A percentile compares a stretch with the other conserved stretches of the same genome.
Conservation (phyloP, 1,140 invertebrate genomes). For the Tribolium castaneum region DNA sequence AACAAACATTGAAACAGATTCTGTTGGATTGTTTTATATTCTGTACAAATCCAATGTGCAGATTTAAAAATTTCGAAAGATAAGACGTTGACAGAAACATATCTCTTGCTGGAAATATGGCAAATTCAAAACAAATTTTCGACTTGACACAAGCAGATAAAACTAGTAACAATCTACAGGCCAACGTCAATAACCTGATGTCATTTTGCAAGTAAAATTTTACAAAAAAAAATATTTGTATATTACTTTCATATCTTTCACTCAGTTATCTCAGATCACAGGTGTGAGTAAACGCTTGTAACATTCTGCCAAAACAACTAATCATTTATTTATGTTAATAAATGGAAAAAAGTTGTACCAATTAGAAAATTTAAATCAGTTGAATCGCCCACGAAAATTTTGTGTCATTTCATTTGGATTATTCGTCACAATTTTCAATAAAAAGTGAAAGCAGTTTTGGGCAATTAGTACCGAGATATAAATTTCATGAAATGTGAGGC, state of each 20-base stretch:
- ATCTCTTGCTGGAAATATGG: too few species aligned
- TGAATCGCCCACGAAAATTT: neutral
- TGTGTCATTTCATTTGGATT: neutral
- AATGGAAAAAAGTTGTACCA: neutral
- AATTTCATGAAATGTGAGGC: neutral
- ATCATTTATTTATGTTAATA: neutral
- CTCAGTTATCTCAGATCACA: neutral
- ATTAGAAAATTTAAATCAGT: neutral
- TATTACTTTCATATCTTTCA: neutral
- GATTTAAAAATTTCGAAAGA: too few species aligned
- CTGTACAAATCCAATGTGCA: too few species aligned
- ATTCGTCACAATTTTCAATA: neutral
- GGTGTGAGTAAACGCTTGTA: neutral
- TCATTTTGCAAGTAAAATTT: neutral
- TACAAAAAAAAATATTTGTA: neutral
- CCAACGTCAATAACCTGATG: neutral
- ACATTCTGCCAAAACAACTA: neutral
- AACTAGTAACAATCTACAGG: neutral
- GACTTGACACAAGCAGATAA: neutral
- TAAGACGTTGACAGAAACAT: too few species aligned
- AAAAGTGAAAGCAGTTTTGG: neutral
- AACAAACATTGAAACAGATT: neutral
- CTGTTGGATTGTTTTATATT: too few species aligned
- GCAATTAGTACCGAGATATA: neutral
- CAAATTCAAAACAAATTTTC: too few species aligned